Base-by-base conservation (phyloP, 2,888 invertebrate species). In the Argyresthia goedartella region DNA sequence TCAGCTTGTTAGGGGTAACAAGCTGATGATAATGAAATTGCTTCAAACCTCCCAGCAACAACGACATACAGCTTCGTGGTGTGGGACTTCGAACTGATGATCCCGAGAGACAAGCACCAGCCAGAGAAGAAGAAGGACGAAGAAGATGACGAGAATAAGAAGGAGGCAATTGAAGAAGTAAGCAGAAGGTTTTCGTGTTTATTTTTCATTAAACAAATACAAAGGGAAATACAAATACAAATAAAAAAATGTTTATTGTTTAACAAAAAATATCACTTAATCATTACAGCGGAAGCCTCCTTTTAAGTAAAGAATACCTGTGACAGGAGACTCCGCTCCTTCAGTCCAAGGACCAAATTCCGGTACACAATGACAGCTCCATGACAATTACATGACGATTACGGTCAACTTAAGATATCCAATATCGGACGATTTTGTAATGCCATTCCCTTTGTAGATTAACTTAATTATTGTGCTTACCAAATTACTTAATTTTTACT, bases 41-140 rank as follows among this genome's bases (percentile, higher is more conserved):
- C 2, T 25, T 25, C 25, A 15, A 13, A 36, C 51, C 50, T 71
- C 72, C 2, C 65, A 89, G 90, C 88, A 0, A 94, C 95, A 0
- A 92, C 94, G 1, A 93, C 93, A 7, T 94, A 95, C 65, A 95
- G 95, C 53, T 95, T 95, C 62, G 89, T 93, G 0, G 90, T 95
- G 7, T 95, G 95, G 95, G 91, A 94, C 63, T 89, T 95, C 45
- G 89, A 90, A 15, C 84, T 87, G 52, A 73, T 77, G 1, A 82
- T 87, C 34, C 69, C 81, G 0, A 66, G 85, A 56, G 76, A 65
- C 0, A 77, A 74, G 10, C 84, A 82, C 16, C 65, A 68, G 1
- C 66, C 69, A 7, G 63, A 66, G 36, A 72, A 70, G 51, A 70
- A 75, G 55, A 67, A 65, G 48, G 63, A 68, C 1, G 62, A 67